These are phyloP conservation scores for Orcinus orca DNA, from an alignment of 2,113 vertebrate genomes.

Conservation along the genomic window DNA sequence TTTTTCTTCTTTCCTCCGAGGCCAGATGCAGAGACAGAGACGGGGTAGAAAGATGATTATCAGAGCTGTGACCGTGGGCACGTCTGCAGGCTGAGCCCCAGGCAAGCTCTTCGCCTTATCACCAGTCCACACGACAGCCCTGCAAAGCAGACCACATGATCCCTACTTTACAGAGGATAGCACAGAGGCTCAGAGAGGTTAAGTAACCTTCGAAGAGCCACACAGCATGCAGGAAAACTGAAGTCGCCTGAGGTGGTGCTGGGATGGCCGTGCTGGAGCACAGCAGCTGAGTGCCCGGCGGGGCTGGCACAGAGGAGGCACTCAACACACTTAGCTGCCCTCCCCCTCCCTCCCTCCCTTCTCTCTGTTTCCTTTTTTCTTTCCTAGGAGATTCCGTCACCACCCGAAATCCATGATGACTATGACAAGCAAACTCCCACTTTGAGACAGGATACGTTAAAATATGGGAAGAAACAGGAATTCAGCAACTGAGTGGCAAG, in stretches of 20 bases:
- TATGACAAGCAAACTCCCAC: neutral
- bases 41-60: accelerated
- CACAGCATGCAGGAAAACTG: neutral
- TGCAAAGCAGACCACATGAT: accelerated
- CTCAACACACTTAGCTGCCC: accelerated
- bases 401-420: neutral
- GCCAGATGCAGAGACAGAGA: neutral
- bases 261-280: neutral
- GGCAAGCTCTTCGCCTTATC: neutral
- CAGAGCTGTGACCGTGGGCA: accelerated
- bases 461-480: too few relatives aligned
- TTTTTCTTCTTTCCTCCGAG: neutral
- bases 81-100: accelerated
- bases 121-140: neutral
- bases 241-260: neutral
- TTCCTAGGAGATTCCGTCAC: neutral
- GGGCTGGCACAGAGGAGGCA: accelerated
- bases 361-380: accelerated
- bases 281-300: accelerated
- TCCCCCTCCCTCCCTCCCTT: neutral
- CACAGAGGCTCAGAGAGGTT: neutral
- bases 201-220: neutral
- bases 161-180: neutral
- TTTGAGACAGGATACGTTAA: neutral
- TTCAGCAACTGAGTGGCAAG: too few relatives aligned